Evolutionary conservation across 2,888 invertebrate genomes (phyloP).

Genomic region (Acanthoscelides obtectus): DNA sequence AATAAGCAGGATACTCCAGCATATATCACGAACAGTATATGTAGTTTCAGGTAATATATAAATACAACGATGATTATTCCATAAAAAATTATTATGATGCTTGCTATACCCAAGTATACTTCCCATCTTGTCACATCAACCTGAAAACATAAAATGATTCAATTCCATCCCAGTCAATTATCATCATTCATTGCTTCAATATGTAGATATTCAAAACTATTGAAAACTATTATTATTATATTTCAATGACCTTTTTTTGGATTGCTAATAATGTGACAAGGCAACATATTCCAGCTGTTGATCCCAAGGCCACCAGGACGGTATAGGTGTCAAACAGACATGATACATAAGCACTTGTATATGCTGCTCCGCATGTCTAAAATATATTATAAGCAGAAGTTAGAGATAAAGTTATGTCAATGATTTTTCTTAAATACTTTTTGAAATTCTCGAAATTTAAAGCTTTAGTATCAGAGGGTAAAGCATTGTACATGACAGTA

Average conservation of each 20-base stretch:
- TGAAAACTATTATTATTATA: too few relatives aligned
- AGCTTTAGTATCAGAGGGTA: too few relatives aligned
- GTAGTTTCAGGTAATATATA: not conserved
- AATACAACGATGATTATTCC: slow-evolving; percentile 20
- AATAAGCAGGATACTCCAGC: slow-evolving; percentile 45
- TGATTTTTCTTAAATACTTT: too few relatives aligned
- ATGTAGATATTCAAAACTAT: too few relatives aligned
- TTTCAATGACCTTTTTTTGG: slow-evolving; percentile 22
- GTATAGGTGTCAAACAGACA: slow-evolving; percentile 47
- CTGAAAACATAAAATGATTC: slow-evolving; percentile 28
- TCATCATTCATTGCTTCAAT: too few relatives aligned
- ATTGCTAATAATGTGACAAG: slow-evolving; percentile 50
- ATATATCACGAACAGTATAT: slow-evolving; percentile 45
- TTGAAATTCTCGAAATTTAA: too few relatives aligned
- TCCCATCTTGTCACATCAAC: slow-evolving; percentile 53
- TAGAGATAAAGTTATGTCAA: too few relatives aligned
- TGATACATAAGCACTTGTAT: slow-evolving; percentile 48
- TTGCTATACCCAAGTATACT: slow-evolving; percentile 45
- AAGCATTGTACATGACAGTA: too few relatives aligned
- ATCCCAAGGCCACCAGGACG: slow-evolving; percentile 47
- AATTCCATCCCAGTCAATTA: too few relatives aligned
- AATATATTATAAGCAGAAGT: not conserved
- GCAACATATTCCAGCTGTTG: slow-evolving; percentile 51
- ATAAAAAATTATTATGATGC: slow-evolving; percentile 20
- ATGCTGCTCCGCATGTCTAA: slow-evolving; percentile 48